These are phyloP conservation scores for Suricata suricatta DNA, from an alignment of 2,113 vertebrate genomes.

Conservation along the genomic window DNA sequence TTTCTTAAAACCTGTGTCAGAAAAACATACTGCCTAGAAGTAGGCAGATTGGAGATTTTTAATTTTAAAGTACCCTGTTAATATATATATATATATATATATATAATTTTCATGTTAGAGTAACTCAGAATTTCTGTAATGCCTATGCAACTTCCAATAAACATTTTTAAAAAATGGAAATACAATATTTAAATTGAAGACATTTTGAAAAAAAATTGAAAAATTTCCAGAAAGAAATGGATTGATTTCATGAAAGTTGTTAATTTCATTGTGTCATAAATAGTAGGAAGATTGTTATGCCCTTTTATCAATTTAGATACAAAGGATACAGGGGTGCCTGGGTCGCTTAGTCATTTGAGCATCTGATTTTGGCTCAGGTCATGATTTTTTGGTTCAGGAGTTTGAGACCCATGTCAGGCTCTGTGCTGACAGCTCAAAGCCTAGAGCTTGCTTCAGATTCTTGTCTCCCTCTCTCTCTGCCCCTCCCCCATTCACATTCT, in stretches of 20 bases:
- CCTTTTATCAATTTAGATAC: constrained; percentile 9
- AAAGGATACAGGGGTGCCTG: neutral
- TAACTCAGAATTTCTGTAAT: constrained; percentile 32
- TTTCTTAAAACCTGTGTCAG: constrained; percentile 52
- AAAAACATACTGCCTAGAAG: neutral
- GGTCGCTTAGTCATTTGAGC: too few species aligned
- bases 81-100: neutral
- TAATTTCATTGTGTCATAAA: neutral
- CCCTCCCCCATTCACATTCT: too few species aligned
- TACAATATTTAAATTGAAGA: neutral
- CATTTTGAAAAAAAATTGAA: neutral
- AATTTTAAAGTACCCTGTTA: neutral
- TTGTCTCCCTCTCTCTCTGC: too few species aligned
- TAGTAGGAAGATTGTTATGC: neutral
- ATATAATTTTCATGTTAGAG: neutral
- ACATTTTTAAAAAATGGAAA: constrained; percentile 32
- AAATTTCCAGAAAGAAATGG: neutral
- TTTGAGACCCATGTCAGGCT: too few species aligned
- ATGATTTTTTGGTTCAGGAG: too few species aligned
- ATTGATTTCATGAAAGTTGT: constrained; percentile 13
- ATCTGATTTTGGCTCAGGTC: too few species aligned
- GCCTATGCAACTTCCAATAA: neutral
- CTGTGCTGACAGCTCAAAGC: too few species aligned
- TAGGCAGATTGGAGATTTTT: neutral
- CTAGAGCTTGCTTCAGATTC: too few species aligned